phyloP scores from a whole-genome alignment of 2,113 vertebrate species.

The Tetrax tetrax region DNA sequence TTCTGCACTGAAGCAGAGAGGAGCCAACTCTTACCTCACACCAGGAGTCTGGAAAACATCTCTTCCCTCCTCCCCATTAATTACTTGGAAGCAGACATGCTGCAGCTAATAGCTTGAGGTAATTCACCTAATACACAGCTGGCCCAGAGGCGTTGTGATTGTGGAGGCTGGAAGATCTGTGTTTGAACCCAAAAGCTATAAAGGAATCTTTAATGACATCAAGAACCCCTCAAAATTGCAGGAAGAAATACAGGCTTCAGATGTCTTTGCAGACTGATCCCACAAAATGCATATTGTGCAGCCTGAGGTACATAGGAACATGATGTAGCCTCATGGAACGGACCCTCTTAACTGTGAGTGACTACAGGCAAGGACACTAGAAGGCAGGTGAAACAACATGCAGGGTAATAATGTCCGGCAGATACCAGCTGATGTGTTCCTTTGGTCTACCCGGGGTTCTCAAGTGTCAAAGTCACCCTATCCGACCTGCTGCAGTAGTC shows the following conservation, averaged over 20 bases:
- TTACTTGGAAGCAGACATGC: not conserved
- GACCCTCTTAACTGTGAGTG: not conserved
- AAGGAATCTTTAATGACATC: not conserved
- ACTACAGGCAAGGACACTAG: not conserved
- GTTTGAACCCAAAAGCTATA: not conserved
- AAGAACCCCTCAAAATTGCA: not conserved
- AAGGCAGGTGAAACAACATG: not conserved
- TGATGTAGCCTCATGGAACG: not conserved
- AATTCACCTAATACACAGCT: slow-evolving; percentile 33
- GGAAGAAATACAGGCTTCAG: not conserved
- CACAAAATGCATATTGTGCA: not conserved
- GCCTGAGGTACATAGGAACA: not conserved
- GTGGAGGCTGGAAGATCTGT: not conserved
- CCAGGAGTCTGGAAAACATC: not conserved
- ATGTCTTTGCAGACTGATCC: not conserved
- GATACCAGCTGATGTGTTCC: not conserved
- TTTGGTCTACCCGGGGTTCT: not conserved
- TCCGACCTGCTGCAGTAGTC: not conserved
- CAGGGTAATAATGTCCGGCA: not conserved
- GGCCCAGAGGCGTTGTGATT: not conserved
- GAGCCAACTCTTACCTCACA: slow-evolving; percentile 56
- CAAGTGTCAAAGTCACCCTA: not conserved
- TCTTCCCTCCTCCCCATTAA: not conserved
- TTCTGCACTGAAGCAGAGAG: not conserved
- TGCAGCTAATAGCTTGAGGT: slow-evolving; percentile 31